Base-by-base conservation (phyloP, 2,113 vertebrate species). In the Chaetops frenatus region DNA sequence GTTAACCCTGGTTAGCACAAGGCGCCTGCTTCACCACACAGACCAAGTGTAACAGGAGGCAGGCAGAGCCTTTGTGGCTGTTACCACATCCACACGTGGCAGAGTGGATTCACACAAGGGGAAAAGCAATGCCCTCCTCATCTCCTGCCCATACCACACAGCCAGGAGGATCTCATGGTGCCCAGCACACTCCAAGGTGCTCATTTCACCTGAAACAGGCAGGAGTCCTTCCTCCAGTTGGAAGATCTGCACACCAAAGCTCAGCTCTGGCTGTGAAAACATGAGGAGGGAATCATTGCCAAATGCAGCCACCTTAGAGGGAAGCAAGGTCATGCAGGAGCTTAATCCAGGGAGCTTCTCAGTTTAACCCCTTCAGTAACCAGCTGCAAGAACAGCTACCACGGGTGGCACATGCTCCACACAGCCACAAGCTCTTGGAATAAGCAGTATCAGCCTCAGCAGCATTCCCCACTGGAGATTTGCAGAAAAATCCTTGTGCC, bases 311-410 rank as follows among this genome's bases (percentile, higher is more conserved):
- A 2, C 19, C 21, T 9, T 15, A 88, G 45, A 95, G 95, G 94
- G 97, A 97, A 98, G 94, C 60, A 65, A 98, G 95, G 95, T 97
- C 97, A 83, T 67, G 74, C 95, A 94, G 83, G 80, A 97, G 91
- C 92, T 96, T 97, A 54, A 81, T 94, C 86, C 81, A 97, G 83
- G 64, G 89, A 95, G 62, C 79, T 81, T 7, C 73, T 83, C 25
- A 28, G 93, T 45, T 95, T 93, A 94, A 96, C 89, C 58, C 93
- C 74, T 96, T 71, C 65, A 53, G 70, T 12, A 36, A 44, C 28
- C 58, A 44, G 51, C 61, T 65, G 62, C 56, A 91, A 67, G 47
- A 65, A 50, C 64, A 86, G 42, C 58, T 73, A 51, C 76, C 65
- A 62, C 22, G 40, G 84, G 21, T 10, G 7, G 80, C 60, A 66